Base-by-base conservation (phyloP, 1,140 invertebrate species). In the Chymomyza costata region DNA sequence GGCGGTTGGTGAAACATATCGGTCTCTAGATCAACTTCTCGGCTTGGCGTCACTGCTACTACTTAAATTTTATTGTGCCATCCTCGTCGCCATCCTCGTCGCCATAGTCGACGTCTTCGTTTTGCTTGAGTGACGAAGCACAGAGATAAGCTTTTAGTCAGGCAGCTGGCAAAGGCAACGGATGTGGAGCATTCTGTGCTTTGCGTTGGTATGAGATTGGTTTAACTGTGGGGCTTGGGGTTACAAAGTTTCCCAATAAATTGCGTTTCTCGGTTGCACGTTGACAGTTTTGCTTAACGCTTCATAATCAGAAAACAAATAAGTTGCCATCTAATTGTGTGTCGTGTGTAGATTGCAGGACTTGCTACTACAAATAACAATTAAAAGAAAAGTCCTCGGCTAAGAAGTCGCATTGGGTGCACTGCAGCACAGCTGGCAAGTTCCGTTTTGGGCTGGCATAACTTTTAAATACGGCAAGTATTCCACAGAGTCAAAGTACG, bases 281-380 rank as follows among this genome's bases (percentile, higher is more conserved):
- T 83, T 83, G 82, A 83, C 82, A 83, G 82, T 83, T 83, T 80
- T 82, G 61, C 81, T 83, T 83, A 83, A 83, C 82, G 82, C 81
- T 83, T 83, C 82, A 83, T 83, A 83, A 83, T 83, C 82, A 83
- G 82, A 82, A 81, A 83, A 78, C 81, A 83, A 83, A 83, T 83
- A 83, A 74, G 71, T 74, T 82, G 59, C 57, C 70, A 78, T 82
- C 74, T 83, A 82, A 78, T 78, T 78, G 71, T 78, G 71, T 78
- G 62, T 56, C 19, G 7, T 53, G 8, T 34, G 19, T 31, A n/a
- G n/a, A n/a, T n/a, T n/a, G n/a, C n/a, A n/a, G n/a, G n/a, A n/a
- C 35, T 34, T 10, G 39, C 50, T 53, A 47, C 46, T 60, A 70
- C 65, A 74, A 78, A 78, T 76, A 64, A 70, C 65, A 74, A 78